phyloP scores from a whole-genome alignment of 2,888 invertebrate genomes.

The Phortica magna region DNA sequence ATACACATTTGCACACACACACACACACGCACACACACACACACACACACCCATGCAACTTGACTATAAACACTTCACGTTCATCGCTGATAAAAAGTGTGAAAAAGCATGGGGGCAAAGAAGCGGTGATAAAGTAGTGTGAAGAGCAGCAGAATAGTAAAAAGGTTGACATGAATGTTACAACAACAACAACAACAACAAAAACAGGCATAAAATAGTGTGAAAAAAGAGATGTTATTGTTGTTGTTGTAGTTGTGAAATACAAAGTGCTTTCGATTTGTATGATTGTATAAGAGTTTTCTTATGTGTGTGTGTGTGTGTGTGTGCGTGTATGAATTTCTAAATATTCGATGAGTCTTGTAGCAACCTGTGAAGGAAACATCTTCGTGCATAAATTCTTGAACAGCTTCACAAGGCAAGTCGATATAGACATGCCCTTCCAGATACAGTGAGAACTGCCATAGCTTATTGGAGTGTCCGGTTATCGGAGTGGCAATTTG shows the following conservation, averaged over 20 bases:
- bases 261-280: neutral
- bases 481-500: too few species aligned
- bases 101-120: neutral
- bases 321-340: too few species aligned
- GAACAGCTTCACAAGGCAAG: too few species aligned
- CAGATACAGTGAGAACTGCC: too few species aligned
- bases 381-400: too few species aligned
- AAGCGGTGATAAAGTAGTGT: neutral
- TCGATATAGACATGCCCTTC: too few species aligned
- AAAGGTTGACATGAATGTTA: neutral
- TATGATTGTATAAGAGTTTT: neutral
- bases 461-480: too few species aligned
- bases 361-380: too few species aligned
- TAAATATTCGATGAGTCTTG: too few species aligned
- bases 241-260: neutral
- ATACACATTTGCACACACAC: too few species aligned
- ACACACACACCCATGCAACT: slow-evolving; percentile 54
- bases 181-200: neutral
- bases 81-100: slow-evolving; percentile 22
- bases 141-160: neutral
- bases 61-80: slow-evolving; percentile 42
- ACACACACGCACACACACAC: slow-evolving; percentile 35
- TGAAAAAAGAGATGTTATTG: neutral
- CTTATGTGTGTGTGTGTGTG: neutral
- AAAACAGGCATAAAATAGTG: neutral